A percentile compares a stretch with the other conserved stretches of the same genome.
Evolutionary conservation across 1,140 invertebrate genomes (phyloP).

Genomic region (Ostrea edulis): DNA sequence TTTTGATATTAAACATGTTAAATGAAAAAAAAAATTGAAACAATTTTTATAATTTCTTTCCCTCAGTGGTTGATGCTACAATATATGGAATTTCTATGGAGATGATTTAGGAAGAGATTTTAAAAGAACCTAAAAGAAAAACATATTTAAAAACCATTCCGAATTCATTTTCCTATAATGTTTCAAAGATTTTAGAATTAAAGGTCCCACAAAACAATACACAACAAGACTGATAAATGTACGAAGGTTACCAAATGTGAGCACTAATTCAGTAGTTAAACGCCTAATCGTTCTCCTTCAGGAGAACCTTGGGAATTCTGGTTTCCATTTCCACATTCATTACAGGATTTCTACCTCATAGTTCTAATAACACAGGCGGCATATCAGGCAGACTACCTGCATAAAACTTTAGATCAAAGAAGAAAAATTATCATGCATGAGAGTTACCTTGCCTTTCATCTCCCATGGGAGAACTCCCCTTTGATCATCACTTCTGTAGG

Average conservation of each 20-base stretch:
- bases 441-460: not conserved
- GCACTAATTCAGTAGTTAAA: not conserved
- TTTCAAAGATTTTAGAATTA: not conserved
- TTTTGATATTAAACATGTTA: not conserved
- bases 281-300: not conserved
- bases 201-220: not conserved
- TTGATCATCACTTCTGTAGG: not conserved
- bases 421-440: not conserved
- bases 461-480: not conserved
- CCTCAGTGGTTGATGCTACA: not conserved
- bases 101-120: not conserved
- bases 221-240: not conserved
- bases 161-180: not conserved
- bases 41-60: not conserved
- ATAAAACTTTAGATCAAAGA: not conserved
- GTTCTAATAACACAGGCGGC: too few species aligned
- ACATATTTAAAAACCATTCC: not conserved
- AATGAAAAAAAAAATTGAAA: too few species aligned
- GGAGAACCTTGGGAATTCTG: not conserved
- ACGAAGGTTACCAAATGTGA: not conserved
- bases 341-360: not conserved
- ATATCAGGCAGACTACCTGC: not conserved
- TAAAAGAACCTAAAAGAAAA: conserved; percentile 11
- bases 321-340: not conserved
- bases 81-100: not conserved